phyloP scores from a whole-genome alignment of 2,113 vertebrate species.

The Paramisgurnus dabryanus region DNA sequence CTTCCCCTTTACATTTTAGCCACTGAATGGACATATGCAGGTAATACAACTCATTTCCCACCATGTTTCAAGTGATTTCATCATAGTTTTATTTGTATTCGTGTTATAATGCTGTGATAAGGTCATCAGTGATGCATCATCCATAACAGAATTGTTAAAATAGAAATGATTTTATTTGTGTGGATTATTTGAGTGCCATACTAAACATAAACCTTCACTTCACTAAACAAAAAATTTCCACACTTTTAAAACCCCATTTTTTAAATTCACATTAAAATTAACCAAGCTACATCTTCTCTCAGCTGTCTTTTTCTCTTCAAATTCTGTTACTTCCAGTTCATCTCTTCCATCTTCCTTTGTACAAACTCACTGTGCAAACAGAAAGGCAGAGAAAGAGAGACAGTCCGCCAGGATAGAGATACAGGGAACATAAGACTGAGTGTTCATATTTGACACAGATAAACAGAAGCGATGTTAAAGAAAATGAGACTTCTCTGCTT shows the following conservation, averaged over 20 bases:
- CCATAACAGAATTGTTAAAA: too few relatives aligned
- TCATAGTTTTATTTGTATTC: neutral
- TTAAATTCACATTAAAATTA: neutral
- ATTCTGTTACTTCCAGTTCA: conserved; percentile 16
- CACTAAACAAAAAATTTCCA: too few relatives aligned
- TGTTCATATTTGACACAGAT: neutral
- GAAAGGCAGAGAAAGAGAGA: neutral
- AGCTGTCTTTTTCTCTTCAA: neutral
- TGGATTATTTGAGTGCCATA: too few relatives aligned
- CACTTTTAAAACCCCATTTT: neutral
- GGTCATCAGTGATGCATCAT: neutral
- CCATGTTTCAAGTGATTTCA: neutral
- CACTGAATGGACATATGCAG: conserved; percentile 52
- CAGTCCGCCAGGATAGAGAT: neutral
- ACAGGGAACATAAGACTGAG: neutral
- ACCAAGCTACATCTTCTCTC: neutral
- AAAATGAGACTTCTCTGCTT: conserved; percentile 11
- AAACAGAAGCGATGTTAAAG: neutral
- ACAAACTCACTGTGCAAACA: neutral
- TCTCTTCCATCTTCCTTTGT: neutral
- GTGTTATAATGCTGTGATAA: neutral
- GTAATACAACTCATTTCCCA: neutral
- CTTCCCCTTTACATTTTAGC: conserved; percentile 26
- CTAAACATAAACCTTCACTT: too few relatives aligned
- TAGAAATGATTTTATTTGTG: neutral